Conservation (phyloP, 1,140 invertebrate genomes). For the Drosophila mayri region DNA sequence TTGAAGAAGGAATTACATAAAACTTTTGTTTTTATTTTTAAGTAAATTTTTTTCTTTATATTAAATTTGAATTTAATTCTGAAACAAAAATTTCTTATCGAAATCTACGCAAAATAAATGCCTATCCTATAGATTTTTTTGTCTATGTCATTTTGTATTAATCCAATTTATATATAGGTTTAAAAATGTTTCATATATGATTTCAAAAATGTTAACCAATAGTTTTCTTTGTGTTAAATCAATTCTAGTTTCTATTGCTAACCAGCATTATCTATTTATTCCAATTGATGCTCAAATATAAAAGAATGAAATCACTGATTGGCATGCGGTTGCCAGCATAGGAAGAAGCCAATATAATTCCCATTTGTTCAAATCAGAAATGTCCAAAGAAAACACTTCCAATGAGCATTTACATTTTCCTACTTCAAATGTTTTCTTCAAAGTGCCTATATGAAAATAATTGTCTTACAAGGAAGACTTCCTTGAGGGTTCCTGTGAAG, state of each 20-base stretch:
- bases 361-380: constrained; percentile 4
- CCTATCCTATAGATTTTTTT: too few species aligned
- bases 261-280: not conserved
- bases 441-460: not conserved
- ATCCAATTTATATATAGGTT: too few species aligned
- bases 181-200: not conserved
- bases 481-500: not conserved
- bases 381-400: not conserved
- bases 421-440: too few species aligned
- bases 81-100: not conserved
- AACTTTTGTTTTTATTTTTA: not conserved
- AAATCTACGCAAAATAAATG: not conserved
- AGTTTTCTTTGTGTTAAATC: not conserved
- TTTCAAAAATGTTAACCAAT: not conserved
- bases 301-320: constrained; percentile 17
- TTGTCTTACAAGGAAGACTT: not conserved
- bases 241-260: not conserved
- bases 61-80: not conserved
- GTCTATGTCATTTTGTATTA: too few species aligned
- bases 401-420: not conserved
- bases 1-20: too few species aligned
- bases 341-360: constrained; percentile 12
- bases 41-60: not conserved
- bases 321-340: constrained; percentile 37
- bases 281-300: not conserved